Percentiles rank a stretch among this genome's conserved stretches.
These are phyloP conservation scores for Cossypha caffra DNA, from an alignment of 2,797 vertebrate genomes.

Conservation along the genomic window DNA sequence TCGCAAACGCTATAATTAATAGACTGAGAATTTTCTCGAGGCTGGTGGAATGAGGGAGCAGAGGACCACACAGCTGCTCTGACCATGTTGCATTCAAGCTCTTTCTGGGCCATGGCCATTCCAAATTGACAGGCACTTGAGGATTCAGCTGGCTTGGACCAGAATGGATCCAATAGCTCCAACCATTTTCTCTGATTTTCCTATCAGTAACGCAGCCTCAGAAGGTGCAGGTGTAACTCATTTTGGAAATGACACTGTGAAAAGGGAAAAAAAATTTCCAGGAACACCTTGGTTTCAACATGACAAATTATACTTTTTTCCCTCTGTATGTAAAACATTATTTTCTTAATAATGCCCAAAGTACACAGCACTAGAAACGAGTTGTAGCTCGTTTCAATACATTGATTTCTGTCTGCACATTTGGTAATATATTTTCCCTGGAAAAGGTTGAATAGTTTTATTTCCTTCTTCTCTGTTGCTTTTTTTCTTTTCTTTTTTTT, in stretches of 20 bases:
- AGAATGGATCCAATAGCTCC: background rate
- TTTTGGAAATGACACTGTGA: background rate
- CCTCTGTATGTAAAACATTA: background rate
- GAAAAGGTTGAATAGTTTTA: background rate
- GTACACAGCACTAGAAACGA: background rate
- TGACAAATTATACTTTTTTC: background rate
- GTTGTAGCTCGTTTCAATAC: background rate
- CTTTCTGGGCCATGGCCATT: background rate
- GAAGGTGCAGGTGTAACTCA: background rate
- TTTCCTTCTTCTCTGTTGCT: background rate
- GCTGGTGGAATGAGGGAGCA: accelerated
- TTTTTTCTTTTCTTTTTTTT: background rate
- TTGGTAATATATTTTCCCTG: background rate
- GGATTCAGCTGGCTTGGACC: background rate
- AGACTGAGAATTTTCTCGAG: background rate
- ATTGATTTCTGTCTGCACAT: background rate
- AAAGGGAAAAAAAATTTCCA: background rate
- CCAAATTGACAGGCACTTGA: background rate
- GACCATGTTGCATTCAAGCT: background rate
- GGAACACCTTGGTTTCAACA: background rate
- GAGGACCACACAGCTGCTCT: background rate
- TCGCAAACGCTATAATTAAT: background rate
- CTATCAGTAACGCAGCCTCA: background rate
- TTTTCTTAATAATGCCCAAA: background rate
- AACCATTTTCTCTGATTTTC: background rate